Evolutionary conservation across 1,140 invertebrate species (phyloP).

Genomic region (Zophobas atratus): DNA sequence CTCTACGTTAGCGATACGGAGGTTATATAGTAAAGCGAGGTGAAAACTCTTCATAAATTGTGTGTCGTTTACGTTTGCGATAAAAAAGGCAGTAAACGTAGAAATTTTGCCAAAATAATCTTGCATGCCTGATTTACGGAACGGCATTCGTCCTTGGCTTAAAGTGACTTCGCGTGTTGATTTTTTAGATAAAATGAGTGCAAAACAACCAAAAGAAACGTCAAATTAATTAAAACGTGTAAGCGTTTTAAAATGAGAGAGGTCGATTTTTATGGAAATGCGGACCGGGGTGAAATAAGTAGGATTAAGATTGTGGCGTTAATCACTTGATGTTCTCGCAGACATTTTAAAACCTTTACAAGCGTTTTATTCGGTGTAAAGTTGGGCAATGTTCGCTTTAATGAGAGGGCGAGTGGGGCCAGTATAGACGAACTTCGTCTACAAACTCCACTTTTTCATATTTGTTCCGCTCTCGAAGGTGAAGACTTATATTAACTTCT

Average conservation of each 20-base stretch:
- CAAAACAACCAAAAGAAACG: conserved; percentile 17
- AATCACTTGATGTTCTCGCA: too few species aligned
- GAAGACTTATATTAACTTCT: too few species aligned
- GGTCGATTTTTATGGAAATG: neutral
- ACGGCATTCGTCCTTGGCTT: neutral
- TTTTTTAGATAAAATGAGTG: neutral
- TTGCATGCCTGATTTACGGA: conserved; percentile 4
- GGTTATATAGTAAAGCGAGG: conserved; percentile 5
- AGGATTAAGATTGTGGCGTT: too few species aligned
- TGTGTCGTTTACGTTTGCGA: conserved; percentile 26
- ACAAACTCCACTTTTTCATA: too few species aligned
- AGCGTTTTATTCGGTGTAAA: too few species aligned
- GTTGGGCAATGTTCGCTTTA: too few species aligned
- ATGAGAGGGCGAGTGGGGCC: too few species aligned
- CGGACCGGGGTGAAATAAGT: neutral
- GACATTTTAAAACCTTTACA: too few species aligned
- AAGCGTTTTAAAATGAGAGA: conserved; percentile 10
- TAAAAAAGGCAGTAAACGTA: conserved; percentile 2
- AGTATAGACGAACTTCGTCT: too few species aligned
- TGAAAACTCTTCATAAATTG: conserved; percentile 36
- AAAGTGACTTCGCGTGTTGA: neutral
- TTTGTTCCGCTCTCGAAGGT: too few species aligned
- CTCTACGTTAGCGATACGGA: conserved; percentile 14
- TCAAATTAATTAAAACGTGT: conserved; percentile 21
- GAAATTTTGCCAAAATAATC: conserved; percentile 19